These are phyloP conservation scores for Sebastes wilsoni DNA, from an alignment of 2,797 vertebrate genomes.

Conservation along the genomic window DNA sequence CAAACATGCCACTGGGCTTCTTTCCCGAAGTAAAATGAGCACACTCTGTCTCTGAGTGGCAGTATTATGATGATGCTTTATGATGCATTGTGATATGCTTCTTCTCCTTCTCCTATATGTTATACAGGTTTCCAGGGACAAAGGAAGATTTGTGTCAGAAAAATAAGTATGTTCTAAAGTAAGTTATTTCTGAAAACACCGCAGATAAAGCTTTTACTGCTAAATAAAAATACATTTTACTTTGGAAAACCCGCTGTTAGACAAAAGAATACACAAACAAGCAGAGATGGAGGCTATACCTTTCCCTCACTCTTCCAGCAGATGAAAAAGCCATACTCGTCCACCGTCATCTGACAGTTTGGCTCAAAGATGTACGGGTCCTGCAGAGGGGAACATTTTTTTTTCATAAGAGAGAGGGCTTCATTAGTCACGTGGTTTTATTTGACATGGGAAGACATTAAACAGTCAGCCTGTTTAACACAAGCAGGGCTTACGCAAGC, in stretches of 20 bases:
- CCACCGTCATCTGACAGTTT: conserved; percentile 94
- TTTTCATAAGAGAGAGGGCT: background rate
- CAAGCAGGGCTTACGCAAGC: conserved; percentile 19
- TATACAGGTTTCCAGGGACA: background rate
- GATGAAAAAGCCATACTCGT: conserved; percentile 96
- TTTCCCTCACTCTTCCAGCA: conserved; percentile 98
- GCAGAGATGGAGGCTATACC: conserved; percentile 75
- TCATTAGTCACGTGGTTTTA: conserved; percentile 45
- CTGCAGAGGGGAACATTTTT: conserved; percentile 73
- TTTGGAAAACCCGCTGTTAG: background rate
- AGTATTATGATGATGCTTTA: background rate
- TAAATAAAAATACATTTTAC: background rate
- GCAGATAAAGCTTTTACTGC: background rate
- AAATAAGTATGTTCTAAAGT: background rate
- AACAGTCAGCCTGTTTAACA: conserved; percentile 16
- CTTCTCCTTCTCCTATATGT: too few relatives aligned
- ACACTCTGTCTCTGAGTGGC: background rate
- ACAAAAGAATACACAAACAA: background rate
- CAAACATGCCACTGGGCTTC: too few relatives aligned
- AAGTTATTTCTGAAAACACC: background rate
- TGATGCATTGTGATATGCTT: too few relatives aligned
- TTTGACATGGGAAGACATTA: conserved; percentile 47
- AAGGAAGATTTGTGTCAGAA: background rate
- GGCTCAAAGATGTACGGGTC: conserved; percentile 96
- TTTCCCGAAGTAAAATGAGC: background rate